A percentile compares a stretch with the other conserved stretches of the same genome.
These are phyloP conservation scores for Castor canadensis DNA, from an alignment of 2,113 vertebrate species.

Conservation along the genomic window DNA sequence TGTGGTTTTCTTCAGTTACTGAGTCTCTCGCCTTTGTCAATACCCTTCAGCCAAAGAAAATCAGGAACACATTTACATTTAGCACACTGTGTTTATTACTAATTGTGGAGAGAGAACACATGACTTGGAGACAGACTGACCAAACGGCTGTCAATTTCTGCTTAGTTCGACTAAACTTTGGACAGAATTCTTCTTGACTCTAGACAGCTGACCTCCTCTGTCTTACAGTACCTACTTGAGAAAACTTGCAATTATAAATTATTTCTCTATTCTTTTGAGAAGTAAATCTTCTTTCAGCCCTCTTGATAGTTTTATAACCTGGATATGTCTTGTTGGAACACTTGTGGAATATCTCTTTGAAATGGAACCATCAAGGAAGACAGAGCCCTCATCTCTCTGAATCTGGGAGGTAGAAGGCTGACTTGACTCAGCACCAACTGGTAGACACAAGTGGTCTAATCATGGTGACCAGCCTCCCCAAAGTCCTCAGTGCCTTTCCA, in stretches of 20 bases:
- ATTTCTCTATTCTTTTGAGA: neutral
- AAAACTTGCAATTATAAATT: too few species aligned
- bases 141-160: neutral
- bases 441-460: neutral
- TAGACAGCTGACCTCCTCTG: neutral
- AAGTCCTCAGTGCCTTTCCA: neutral
- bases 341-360: neutral
- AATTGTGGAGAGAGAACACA: neutral
- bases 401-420: neutral
- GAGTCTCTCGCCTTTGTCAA: neutral
- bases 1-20: neutral
- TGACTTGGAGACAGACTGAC: neutral
- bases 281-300: neutral
- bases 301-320: constrained; percentile 11
- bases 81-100: neutral
- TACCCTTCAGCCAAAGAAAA: neutral
- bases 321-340: neutral
- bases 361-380: neutral
- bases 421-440: neutral
- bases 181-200: neutral
- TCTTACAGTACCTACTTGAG: neutral
- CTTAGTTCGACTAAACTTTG: neutral
- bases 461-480: neutral
- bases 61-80: neutral
- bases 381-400: neutral